Evolutionary conservation across 2,888 invertebrate genomes (phyloP).

Genomic region (Protophormia terraenovae): DNA sequence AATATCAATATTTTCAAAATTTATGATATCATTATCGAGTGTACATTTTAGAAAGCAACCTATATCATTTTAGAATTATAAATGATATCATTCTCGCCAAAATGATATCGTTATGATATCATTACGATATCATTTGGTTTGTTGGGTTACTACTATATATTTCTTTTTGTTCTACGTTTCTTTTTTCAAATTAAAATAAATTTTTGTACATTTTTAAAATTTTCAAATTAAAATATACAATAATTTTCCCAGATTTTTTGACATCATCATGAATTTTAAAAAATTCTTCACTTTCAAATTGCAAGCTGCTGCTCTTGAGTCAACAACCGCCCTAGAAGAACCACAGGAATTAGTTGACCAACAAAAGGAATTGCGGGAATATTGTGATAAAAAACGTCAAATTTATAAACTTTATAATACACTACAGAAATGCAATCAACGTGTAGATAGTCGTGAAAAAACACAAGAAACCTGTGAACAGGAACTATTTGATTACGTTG

Average conservation of each 20-base stretch:
- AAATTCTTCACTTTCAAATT: background rate
- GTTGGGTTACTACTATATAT: too few species aligned
- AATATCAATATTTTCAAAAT: too few species aligned
- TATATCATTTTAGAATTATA: too few species aligned
- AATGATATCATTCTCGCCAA: too few species aligned
- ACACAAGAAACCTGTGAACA: slow-evolving; percentile 94
- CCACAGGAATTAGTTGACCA: background rate
- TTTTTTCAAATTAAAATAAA: background rate
- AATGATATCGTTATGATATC: too few species aligned
- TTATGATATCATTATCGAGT: too few species aligned
- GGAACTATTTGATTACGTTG: slow-evolving; percentile 93
- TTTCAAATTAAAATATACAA: background rate
- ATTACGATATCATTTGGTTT: too few species aligned
- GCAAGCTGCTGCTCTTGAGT: background rate
- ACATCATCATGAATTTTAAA: background rate
- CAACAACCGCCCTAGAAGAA: background rate
- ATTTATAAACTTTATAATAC: background rate
- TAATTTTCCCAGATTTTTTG: background rate
- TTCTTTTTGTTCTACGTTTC: too few species aligned
- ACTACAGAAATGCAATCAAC: slow-evolving; percentile 88
- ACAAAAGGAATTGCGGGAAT: background rate
- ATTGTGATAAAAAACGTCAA: background rate
- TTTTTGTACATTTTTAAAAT: background rate
- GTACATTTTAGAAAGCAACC: too few species aligned
- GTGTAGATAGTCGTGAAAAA: slow-evolving; percentile 89